A percentile compares a stretch with the other conserved stretches of the same genome.
These are phyloP conservation scores for Cabera pusaria DNA, from an alignment of 2,888 invertebrate genomes.

Conservation along the genomic window DNA sequence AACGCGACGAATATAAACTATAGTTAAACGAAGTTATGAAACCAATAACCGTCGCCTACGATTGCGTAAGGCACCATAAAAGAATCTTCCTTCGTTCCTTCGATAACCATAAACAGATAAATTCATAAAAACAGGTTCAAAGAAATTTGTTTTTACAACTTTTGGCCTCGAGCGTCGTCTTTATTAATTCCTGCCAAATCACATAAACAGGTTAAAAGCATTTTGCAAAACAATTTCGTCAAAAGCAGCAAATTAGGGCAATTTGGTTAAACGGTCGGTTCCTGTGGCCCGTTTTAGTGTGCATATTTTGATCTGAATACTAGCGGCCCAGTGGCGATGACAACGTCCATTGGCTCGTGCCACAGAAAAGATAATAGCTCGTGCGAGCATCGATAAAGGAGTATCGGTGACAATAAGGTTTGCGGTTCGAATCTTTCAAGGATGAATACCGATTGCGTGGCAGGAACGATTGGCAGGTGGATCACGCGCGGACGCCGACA, in stretches of 20 bases:
- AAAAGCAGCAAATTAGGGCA: conserved; percentile 24
- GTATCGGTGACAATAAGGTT: conserved; percentile 51
- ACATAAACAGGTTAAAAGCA: conserved; percentile 16
- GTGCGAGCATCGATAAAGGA: conserved; percentile 31
- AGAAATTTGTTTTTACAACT: conserved; percentile 6
- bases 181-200: conserved; percentile 25
- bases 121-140: conserved; percentile 1
- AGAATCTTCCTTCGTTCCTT: conserved; percentile 16
- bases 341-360: conserved; percentile 46
- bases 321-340: conserved; percentile 23
- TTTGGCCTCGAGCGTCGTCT: conserved; percentile 27
- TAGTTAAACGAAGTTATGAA: conserved; percentile 54
- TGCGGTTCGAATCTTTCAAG: conserved; percentile 63
- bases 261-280: conserved; percentile 38
- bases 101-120: conserved; percentile 33
- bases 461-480: conserved; percentile 69
- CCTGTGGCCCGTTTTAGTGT: conserved; percentile 39
- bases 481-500: conserved; percentile 68
- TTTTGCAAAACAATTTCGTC: conserved; percentile 14
- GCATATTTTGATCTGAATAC: conserved; percentile 38
- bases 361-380: conserved; percentile 45
- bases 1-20: conserved; percentile 50
- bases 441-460: conserved; percentile 70
- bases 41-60: conserved; percentile 40
- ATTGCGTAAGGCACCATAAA: conserved; percentile 46